phyloP scores from a whole-genome alignment of 2,888 invertebrate genomes.

The Brachynemurus nebulosus region DNA sequence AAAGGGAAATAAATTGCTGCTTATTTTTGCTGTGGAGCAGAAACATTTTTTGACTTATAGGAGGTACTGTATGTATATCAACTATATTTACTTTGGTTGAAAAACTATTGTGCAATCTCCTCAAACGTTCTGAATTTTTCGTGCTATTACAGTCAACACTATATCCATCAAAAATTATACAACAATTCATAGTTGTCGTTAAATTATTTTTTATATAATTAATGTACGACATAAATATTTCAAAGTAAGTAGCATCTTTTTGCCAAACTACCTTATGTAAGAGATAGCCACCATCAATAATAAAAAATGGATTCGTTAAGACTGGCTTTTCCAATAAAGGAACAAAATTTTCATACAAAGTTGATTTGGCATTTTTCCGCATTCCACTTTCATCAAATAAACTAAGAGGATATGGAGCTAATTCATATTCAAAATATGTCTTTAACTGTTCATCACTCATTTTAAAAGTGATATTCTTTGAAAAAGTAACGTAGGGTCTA shows the following conservation, averaged over 20 bases:
- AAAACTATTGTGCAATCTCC: conserved; percentile 13
- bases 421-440: background rate
- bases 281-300: conserved; percentile 23
- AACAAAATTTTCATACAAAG: background rate
- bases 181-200: conserved; percentile 13
- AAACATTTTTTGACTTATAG: conserved; percentile 19
- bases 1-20: conserved; percentile 16
- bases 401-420: background rate
- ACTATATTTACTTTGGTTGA: conserved; percentile 17
- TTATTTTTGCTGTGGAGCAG: conserved; percentile 18
- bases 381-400: background rate
- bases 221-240: conserved; percentile 19
- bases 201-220: conserved; percentile 18
- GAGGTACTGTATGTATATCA: conserved; percentile 12
- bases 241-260: conserved; percentile 13
- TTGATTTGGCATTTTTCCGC: background rate
- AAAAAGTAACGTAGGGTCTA: background rate
- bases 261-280: conserved; percentile 22
- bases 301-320: conserved; percentile 6
- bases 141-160: conserved; percentile 13
- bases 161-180: conserved; percentile 21
- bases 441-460: background rate
- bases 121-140: conserved; percentile 19
- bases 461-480: background rate
- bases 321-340: background rate